Conservation (phyloP, 2,888 invertebrate genomes). For the Formica aserva region DNA sequence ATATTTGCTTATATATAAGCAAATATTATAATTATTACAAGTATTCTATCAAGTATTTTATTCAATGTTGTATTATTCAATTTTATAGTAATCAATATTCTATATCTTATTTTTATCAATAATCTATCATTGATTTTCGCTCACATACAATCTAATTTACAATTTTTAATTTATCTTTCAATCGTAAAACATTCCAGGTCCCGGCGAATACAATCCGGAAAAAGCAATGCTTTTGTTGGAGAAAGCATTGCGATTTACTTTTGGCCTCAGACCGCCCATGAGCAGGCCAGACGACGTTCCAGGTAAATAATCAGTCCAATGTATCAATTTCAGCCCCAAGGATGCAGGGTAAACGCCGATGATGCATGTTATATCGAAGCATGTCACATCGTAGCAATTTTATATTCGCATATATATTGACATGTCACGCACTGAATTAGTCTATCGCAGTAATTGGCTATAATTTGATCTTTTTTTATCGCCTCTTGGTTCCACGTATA, state of each 20-base stretch:
- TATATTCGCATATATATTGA: neutral
- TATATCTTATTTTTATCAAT: neutral
- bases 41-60: too few relatives aligned
- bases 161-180: conserved; percentile 35
- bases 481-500: neutral
- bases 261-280: conserved; percentile 78
- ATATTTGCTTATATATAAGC: too few relatives aligned
- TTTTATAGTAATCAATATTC: neutral
- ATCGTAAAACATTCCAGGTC: conserved; percentile 77
- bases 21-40: too few relatives aligned
- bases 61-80: too few relatives aligned
- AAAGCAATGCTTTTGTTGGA: conserved; percentile 83
- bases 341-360: conserved; percentile 9
- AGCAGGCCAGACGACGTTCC: conserved; percentile 74
- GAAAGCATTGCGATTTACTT: conserved; percentile 81
- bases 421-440: neutral
- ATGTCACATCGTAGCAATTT: conserved; percentile 14
- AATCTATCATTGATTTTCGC: neutral
- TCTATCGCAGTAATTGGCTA: neutral
- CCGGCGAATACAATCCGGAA: conserved; percentile 86
- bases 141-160: neutral
- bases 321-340: neutral
- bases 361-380: conserved; percentile 18
- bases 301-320: conserved; percentile 73
- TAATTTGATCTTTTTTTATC: conserved; percentile 11